A percentile compares a stretch with the other conserved stretches of the same genome.
phyloP scores from a whole-genome alignment of 1,140 invertebrate species.

The Drosophila willistoni region DNA sequence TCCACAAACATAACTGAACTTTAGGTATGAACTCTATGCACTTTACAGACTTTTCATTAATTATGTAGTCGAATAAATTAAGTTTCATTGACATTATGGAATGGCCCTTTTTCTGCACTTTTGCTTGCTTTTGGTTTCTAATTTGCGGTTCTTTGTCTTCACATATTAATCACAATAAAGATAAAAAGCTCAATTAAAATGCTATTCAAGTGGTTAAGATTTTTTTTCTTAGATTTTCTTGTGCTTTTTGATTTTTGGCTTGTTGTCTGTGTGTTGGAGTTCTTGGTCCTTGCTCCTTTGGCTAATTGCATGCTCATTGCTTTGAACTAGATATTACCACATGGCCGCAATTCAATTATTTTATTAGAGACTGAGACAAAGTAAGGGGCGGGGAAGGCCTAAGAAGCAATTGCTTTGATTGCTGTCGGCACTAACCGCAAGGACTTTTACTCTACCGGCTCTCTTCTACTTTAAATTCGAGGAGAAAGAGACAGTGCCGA shows the following conservation, averaged over 20 bases:
- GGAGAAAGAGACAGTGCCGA: neutral
- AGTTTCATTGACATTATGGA: too few relatives aligned
- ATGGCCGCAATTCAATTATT: slow-evolving; percentile 77
- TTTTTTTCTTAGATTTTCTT: neutral
- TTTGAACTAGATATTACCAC: slow-evolving; percentile 70
- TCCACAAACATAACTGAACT: too few relatives aligned
- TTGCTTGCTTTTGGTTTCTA: neutral
- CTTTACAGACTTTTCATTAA: too few relatives aligned
- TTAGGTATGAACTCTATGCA: too few relatives aligned
- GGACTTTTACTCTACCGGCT: slow-evolving; percentile 21
- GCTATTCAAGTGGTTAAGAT: slow-evolving; percentile 7
- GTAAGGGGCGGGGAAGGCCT: slow-evolving; percentile 23
- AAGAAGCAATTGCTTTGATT: slow-evolving; percentile 75
- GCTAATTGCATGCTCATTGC: slow-evolving; percentile 71
- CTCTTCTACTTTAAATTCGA: neutral
- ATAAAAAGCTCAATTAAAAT: slow-evolving; percentile 12
- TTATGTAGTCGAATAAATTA: too few relatives aligned
- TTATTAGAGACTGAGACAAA: slow-evolving; percentile 63
- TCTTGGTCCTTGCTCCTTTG: slow-evolving; percentile 10
- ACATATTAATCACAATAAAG: slow-evolving; percentile 6
- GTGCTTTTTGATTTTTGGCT: slow-evolving; percentile 26
- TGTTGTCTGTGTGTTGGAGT: slow-evolving; percentile 24
- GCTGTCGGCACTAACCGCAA: slow-evolving; percentile 59
- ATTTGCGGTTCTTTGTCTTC: slow-evolving; percentile 1
- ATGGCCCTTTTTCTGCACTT: neutral